A percentile compares a stretch with the other conserved stretches of the same genome.
Conservation (phyloP, 2,113 vertebrate genomes). For the Cyphomyrus discorhynchus region DNA sequence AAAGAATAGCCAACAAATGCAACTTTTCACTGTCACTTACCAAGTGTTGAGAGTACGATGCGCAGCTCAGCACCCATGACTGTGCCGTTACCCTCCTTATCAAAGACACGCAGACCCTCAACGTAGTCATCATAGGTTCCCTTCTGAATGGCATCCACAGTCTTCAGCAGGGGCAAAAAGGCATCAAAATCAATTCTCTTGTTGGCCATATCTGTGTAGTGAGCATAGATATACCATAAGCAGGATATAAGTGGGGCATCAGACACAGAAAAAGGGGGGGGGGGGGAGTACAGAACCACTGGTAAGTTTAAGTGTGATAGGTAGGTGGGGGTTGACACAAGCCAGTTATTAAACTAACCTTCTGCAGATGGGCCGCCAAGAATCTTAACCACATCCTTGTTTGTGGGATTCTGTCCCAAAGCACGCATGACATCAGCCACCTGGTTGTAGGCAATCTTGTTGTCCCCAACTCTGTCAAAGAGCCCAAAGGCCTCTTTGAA, state of each 20-base stretch:
- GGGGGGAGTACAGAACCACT: too few relatives aligned
- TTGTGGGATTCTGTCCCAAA: conserved; percentile 97
- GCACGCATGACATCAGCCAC: conserved; percentile 91
- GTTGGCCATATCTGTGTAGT: conserved; percentile 70
- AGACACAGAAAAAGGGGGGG: background rate
- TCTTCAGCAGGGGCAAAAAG: conserved; percentile 95
- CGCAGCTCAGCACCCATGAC: conserved; percentile 98
- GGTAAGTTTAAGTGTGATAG: background rate
- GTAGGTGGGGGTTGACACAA: background rate
- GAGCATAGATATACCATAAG: background rate
- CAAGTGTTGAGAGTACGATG: conserved; percentile 90
- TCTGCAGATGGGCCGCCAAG: conserved; percentile 81
- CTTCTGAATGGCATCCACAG: conserved; percentile 90
- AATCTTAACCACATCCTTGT: conserved; percentile 80
- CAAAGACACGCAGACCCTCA: conserved; percentile 97
- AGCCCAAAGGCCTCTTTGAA: conserved; percentile 97
- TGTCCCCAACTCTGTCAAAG: conserved; percentile 91
- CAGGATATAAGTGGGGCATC: background rate
- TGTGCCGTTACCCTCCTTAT: conserved; percentile 97
- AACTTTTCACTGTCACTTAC: conserved; percentile 52
- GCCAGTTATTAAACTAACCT: conserved; percentile 54
- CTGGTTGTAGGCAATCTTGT: conserved; percentile 85
- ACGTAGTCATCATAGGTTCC: conserved; percentile 87
- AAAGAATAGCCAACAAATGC: background rate
- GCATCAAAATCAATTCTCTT: conserved; percentile 92